These are phyloP conservation scores for Myathropa florea DNA, from an alignment of 2,888 invertebrate genomes.

Conservation along the genomic window DNA sequence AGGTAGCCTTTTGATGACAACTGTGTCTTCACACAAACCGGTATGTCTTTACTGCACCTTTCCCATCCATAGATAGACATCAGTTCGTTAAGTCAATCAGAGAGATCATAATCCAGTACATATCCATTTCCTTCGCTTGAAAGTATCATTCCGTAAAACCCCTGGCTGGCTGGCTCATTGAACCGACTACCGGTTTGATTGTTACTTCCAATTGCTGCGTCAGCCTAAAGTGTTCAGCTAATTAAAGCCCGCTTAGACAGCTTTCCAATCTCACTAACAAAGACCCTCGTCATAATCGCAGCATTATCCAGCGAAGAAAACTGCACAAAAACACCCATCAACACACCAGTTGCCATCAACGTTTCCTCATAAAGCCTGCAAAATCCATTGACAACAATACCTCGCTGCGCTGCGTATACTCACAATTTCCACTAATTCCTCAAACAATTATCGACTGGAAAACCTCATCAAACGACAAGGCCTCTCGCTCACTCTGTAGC, in stretches of 20 bases:
- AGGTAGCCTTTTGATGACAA: neutral
- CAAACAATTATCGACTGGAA: neutral
- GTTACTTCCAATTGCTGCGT: neutral
- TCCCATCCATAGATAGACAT: neutral
- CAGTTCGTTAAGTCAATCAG: neutral
- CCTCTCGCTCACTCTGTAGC: neutral
- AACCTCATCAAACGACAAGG: neutral
- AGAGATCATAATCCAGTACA: neutral
- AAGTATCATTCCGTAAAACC: neutral
- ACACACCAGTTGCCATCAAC: neutral
- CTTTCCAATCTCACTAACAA: neutral
- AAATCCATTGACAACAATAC: constrained; percentile 40
- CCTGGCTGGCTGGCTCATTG: neutral
- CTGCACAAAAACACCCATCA: neutral
- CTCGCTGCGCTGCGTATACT: no score
- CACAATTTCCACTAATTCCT: neutral
- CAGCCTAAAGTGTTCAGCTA: neutral
- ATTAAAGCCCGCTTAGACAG: neutral
- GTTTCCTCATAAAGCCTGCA: constrained; percentile 21
- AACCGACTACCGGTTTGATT: neutral
- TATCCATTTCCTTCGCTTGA: neutral
- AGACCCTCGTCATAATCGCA: no score
- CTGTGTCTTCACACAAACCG: neutral
- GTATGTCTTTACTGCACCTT: neutral
- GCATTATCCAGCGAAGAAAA: neutral